Base-by-base conservation (phyloP, 2,888 invertebrate genomes). In the Abrostola tripartita region DNA sequence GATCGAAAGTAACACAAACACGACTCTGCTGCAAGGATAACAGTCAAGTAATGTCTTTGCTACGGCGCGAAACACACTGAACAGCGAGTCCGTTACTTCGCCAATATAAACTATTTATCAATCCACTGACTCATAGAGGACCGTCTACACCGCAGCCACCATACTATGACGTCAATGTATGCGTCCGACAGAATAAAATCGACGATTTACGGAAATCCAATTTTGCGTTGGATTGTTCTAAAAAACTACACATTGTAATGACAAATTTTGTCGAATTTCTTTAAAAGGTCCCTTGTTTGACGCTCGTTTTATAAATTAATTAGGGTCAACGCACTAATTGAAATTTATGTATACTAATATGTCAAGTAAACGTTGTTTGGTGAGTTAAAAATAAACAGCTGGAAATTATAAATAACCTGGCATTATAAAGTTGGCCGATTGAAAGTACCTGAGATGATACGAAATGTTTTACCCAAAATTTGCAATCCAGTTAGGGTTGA, bases 51-150 rank as follows among this genome's bases (percentile, higher is more conserved):
- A 66, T 60, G 65, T 61, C 60, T 65, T 61, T 61, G 54, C 68
- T 71, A 68, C 71, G 75, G 64, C 62, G 65, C 64, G 70, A 63
- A 68, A 74, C 71, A 79, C 78, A 90, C 90, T 90, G 91, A 79
- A 67, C 68, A 67, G 69, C 68, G 65, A 65, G 67, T 70, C 75
- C 72, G 65, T 65, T 64, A 70, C 70, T 76, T 81, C 85, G 85
- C 75, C 77, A 87, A 90, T 91, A 90, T 90, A 90, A 90, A 86
- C 82, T 78, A 60, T 55, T 76, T 78, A 81, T 84, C 81, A 81
- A 78, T 77, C 67, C 74, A 83, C 85, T 90, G 90, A 90, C 76
- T 89, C 88, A 88, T 59, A 65, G 75, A 62, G 70, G 76, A 56
- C 69, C 58, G 69, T 67, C 69, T 69, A 74, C 75, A 85, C 84